These are phyloP conservation scores for Eristalis tenax DNA, from an alignment of 2,888 invertebrate species.

Conservation along the genomic window DNA sequence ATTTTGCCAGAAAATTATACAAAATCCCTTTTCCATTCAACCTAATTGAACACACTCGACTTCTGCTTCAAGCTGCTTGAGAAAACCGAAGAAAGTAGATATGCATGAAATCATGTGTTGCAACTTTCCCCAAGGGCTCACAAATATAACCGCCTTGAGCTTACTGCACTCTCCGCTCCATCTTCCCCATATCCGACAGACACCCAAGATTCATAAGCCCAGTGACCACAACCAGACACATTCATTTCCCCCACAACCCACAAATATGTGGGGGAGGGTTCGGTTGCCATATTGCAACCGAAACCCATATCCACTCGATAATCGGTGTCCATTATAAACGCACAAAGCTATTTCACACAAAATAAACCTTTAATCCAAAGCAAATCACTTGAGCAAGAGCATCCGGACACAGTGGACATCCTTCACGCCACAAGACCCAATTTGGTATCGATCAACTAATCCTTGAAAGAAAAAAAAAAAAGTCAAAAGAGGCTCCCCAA, in stretches of 20 bases:
- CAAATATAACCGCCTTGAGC: too few relatives aligned
- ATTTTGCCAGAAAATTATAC: too few relatives aligned
- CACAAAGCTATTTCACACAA: constrained; percentile 43
- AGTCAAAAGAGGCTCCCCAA: constrained; percentile 7
- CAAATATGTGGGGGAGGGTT: neutral
- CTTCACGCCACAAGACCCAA: neutral
- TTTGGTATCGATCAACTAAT: constrained; percentile 16
- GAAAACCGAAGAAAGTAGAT: too few relatives aligned
- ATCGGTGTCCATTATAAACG: constrained; percentile 30
- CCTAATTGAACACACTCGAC: too few relatives aligned
- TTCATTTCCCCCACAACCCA: neutral
- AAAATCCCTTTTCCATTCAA: too few relatives aligned
- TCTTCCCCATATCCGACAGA: neutral
- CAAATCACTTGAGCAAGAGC: constrained; percentile 17
- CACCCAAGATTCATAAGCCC: neutral
- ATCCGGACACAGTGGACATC: neutral
- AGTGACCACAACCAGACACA: constrained; percentile 7
- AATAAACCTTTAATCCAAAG: constrained; percentile 21
- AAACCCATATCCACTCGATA: constrained; percentile 8
- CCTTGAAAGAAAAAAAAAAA: constrained; percentile 13
- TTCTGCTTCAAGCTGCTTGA: too few relatives aligned
- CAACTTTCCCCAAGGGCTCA: too few relatives aligned
- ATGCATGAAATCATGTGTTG: too few relatives aligned
- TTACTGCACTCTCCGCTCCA: too few relatives aligned
- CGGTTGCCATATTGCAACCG: neutral